Base-by-base conservation (phyloP, 1,140 invertebrate genomes). In the Zaprionus inermis region DNA sequence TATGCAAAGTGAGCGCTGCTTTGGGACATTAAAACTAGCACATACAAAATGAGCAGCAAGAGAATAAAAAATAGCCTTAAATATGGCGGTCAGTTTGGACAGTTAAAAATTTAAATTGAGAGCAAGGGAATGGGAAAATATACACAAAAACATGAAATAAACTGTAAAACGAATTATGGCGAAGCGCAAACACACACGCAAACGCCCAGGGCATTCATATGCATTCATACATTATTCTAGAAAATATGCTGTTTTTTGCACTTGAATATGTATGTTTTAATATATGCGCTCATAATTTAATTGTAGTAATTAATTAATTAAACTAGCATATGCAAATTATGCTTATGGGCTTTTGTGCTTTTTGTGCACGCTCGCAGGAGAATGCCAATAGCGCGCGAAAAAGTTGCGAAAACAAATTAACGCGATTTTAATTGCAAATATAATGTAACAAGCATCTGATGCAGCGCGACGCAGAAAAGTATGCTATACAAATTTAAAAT, bases 231-330 rank as follows among this genome's bases (percentile, higher is more conserved):
- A 71, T 41, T 46, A 54, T 64, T 51, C 18, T 55, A 59, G 12
- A 56, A 57, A 57, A 72, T 59, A 54, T 32, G n/a, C 70, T 60
- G n/a, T 73, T 78, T 65, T 75, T 70, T 67, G 71, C 72, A 66
- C 67, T 65, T 69, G 41, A 60, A 70, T 55, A 60, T 44, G 7
- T 3, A 72, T 44, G 30, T 11, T 55, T 65, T 65, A 46, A 67
- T 64, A 60, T 44, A 73, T 41, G 64, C 14, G 30, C 20, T 44
- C 66, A 81, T 80, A 88, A 83, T 80, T 80, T 65, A 63, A 83
- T 80, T 63, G 70, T 69, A 70, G 76, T 57, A 83, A 89, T 83
- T 83, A 79, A 86, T 83, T 79, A 77, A 82, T 82, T 79, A 86
- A 82, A 69, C 44, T 46, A 58, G 51, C 73, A 76, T 73, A 69